Percentiles rank a stretch among this genome's conserved stretches.
Conservation (phyloP, 2,113 vertebrate species). For the Anas platyrhynchos region DNA sequence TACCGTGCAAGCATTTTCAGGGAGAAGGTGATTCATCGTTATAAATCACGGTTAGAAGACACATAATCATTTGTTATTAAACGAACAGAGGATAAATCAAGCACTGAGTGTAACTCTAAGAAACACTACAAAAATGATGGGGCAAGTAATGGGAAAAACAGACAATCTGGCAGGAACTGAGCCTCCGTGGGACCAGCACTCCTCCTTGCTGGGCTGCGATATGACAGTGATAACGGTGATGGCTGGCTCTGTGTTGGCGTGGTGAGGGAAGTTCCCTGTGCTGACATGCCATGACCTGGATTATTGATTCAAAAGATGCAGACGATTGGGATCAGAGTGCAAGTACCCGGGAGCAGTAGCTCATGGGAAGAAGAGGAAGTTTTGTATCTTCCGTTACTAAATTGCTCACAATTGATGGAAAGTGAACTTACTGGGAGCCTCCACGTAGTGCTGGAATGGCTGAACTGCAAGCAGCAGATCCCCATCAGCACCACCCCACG, state of each 20-base stretch:
- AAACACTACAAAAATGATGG: not conserved
- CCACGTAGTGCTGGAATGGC: accelerated
- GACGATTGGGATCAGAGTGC: not conserved
- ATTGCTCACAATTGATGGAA: not conserved
- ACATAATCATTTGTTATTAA: conserved; percentile 45
- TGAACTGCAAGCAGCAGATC: not conserved
- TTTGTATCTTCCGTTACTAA: not conserved
- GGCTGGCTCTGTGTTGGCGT: accelerated
- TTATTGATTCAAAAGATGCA: not conserved
- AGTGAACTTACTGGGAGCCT: not conserved
- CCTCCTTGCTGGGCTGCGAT: accelerated
- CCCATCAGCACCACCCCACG: accelerated
- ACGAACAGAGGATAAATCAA: conserved; percentile 3
- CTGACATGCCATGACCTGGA: accelerated
- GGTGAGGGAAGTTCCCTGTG: not conserved
- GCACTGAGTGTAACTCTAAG: not conserved
- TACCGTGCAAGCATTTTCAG: not conserved
- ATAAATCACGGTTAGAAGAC: conserved; percentile 21
- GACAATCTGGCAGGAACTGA: not conserved
- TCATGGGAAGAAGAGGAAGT: not conserved
- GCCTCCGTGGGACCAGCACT: not conserved
- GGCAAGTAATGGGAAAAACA: not conserved
- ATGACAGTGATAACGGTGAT: not conserved
- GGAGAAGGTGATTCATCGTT: not conserved
- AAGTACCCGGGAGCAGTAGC: not conserved